Conservation (phyloP, 2,888 invertebrate species). For the Drosophila lutescens region DNA sequence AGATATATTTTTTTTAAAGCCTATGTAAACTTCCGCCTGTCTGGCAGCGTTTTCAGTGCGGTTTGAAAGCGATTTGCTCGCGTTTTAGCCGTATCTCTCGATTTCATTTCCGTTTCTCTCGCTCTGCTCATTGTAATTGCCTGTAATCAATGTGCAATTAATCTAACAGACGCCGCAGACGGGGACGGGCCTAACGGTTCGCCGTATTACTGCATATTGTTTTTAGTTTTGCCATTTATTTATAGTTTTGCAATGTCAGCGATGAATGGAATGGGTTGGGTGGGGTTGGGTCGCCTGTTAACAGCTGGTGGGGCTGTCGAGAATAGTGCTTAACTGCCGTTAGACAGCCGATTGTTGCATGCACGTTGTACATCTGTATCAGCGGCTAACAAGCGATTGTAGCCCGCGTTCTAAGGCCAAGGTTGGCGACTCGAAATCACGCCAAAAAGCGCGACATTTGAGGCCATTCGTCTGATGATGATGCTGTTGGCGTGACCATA, state of each 20-base stretch:
- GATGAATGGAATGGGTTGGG: conserved; percentile 14
- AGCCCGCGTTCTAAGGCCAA: conserved; percentile 81
- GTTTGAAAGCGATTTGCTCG: conserved; percentile 9
- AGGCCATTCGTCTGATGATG: conserved; percentile 65
- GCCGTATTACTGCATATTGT: conserved; percentile 54
- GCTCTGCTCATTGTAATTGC: conserved; percentile 66
- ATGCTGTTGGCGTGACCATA: conserved; percentile 62
- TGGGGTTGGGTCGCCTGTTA: conserved; percentile 37
- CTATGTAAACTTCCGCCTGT: conserved; percentile 7
- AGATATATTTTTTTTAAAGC: not conserved
- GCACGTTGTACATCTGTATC: conserved; percentile 13
- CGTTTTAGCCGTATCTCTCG: conserved; percentile 58
- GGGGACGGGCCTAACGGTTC: conserved; percentile 65
- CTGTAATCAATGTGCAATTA: conserved; percentile 75
- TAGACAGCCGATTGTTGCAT: conserved; percentile 38
- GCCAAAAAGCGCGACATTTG: conserved; percentile 71
- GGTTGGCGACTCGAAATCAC: conserved; percentile 64
- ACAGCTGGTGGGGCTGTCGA: conserved; percentile 51
- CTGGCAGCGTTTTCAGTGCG: conserved; percentile 14
- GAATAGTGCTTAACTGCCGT: conserved; percentile 57
- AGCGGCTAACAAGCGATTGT: conserved; percentile 24
- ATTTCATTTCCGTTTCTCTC: conserved; percentile 63
- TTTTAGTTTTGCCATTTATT: conserved; percentile 58
- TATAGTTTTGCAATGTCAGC: conserved; percentile 72
- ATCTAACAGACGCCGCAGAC: conserved; percentile 74